A percentile compares a stretch with the other conserved stretches of the same genome.
Evolutionary conservation across 64 coral and sea anemone genomes (phyloP).

Genomic region (Catalaphyllia jardinei): DNA sequence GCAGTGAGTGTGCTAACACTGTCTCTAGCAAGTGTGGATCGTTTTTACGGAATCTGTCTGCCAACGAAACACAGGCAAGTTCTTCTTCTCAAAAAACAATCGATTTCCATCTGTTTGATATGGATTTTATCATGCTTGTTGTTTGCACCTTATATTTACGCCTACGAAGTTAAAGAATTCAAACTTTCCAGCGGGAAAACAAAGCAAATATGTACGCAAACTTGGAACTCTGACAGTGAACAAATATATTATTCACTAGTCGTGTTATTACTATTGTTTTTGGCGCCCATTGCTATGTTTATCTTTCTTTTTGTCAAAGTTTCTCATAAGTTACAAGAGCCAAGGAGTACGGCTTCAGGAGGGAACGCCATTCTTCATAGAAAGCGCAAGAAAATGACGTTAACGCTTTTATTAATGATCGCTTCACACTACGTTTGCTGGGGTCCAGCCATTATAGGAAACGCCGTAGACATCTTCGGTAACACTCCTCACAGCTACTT

Average conservation of each 20-base stretch:
- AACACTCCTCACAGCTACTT: background rate
- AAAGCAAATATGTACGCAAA: slow-evolving; percentile 34
- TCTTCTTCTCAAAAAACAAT: slow-evolving; percentile 14
- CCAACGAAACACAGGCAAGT: slow-evolving; percentile 30
- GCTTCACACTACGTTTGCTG: slow-evolving; percentile 5
- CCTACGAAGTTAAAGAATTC: slow-evolving; percentile 38
- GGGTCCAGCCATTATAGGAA: background rate
- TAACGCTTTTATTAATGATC: background rate
- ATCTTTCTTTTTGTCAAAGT: slow-evolving; percentile 33
- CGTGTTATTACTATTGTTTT: slow-evolving; percentile 19
- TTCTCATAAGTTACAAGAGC: slow-evolving; percentile 23
- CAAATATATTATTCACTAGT: slow-evolving; percentile 23
- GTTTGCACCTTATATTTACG: slow-evolving; percentile 46
- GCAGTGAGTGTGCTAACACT: slow-evolving; percentile 9
- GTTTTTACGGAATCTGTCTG: slow-evolving; percentile 32
- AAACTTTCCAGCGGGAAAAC: background rate
- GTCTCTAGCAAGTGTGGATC: slow-evolving; percentile 21
- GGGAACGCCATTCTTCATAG: slow-evolving; percentile 34
- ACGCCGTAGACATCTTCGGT: background rate
- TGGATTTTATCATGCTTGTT: slow-evolving; percentile 35
- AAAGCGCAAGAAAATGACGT: slow-evolving; percentile 10
- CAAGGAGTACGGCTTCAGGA: slow-evolving; percentile 27
- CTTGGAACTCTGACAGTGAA: slow-evolving; percentile 14
- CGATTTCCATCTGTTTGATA: slow-evolving; percentile 22
- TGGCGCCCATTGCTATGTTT: slow-evolving; percentile 12